Evolutionary conservation across 2,113 vertebrate genomes (phyloP).

Genomic region (Mandrillus leucophaeus): DNA sequence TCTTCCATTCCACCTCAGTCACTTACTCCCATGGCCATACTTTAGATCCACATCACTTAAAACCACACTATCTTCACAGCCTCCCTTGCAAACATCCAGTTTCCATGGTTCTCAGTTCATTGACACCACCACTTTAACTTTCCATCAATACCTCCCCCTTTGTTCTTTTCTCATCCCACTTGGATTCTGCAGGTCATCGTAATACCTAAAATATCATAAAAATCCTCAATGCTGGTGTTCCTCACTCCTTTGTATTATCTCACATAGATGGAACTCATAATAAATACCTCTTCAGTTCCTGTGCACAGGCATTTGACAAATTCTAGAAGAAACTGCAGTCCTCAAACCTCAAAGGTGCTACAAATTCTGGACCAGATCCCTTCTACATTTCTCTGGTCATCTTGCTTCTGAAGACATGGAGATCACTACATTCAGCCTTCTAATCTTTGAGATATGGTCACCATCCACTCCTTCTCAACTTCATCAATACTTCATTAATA

Average conservation of each 20-base stretch:
- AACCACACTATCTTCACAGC: background rate
- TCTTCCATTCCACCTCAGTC: background rate
- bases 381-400: background rate
- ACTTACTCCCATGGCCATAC: background rate
- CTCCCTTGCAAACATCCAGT: background rate
- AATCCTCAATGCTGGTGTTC: background rate
- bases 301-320: background rate
- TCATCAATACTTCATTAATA: background rate
- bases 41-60: background rate
- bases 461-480: background rate
- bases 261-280: background rate
- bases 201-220: background rate
- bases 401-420: background rate
- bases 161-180: background rate
- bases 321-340: background rate
- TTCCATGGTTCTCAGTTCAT: background rate
- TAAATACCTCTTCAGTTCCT: background rate
- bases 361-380: background rate
- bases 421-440: background rate
- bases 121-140: too few species aligned
- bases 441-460: background rate
- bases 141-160: background rate
- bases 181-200: background rate
- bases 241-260: background rate
- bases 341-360: background rate